A percentile compares a stretch with the other conserved stretches of the same genome.
Evolutionary conservation across 2,888 invertebrate genomes (phyloP).

Genomic region (Ephialtes manifestator): DNA sequence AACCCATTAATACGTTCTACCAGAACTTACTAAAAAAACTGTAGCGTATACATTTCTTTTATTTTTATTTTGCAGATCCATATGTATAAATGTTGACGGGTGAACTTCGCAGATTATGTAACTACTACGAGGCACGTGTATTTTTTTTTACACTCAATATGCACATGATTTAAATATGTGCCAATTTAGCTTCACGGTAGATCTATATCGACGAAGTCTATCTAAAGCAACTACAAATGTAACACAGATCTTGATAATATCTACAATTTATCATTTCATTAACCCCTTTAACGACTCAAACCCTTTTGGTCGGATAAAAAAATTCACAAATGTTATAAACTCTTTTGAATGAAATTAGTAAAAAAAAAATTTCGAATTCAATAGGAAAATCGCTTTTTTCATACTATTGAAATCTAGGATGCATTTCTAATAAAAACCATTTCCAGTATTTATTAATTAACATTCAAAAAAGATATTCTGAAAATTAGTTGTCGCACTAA

Average conservation of each 20-base stretch:
- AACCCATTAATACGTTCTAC: constrained; percentile 10
- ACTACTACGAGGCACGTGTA: background rate
- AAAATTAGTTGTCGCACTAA: too few relatives aligned
- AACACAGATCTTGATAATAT: background rate
- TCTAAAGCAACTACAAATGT: background rate
- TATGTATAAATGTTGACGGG: background rate
- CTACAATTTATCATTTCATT: background rate
- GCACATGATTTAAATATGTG: background rate
- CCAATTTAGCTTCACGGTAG: background rate
- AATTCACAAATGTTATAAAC: too few relatives aligned
- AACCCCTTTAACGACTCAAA: background rate
- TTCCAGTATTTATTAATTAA: too few relatives aligned
- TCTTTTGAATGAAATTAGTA: too few relatives aligned
- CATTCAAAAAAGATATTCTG: too few relatives aligned
- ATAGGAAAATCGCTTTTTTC: too few relatives aligned
- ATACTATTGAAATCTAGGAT: too few relatives aligned
- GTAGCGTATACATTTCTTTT: background rate
- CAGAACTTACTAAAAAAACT: background rate
- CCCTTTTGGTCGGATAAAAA: too few relatives aligned
- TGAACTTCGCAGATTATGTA: background rate
- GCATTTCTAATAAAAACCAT: too few relatives aligned
- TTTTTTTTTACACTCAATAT: background rate
- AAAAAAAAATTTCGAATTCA: too few relatives aligned
- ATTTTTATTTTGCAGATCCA: background rate
- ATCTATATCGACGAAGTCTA: background rate